Evolutionary conservation across 2,113 vertebrate species (phyloP), one percentile per base, ranked within the genome.

Genomic region (Lepus europaeus): DNA sequence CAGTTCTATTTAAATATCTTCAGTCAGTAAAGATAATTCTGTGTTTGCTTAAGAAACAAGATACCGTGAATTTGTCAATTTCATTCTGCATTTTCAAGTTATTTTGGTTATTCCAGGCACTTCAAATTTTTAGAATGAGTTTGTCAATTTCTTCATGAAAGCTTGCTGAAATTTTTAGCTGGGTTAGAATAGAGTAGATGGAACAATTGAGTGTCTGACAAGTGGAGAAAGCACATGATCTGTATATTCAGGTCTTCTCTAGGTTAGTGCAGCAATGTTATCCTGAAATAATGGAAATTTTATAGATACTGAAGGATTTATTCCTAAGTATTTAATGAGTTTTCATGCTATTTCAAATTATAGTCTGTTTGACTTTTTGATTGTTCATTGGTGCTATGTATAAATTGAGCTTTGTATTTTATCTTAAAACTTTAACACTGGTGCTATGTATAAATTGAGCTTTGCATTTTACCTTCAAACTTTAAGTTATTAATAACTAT

Each of bases 51-150:
- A 91, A 36, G 45, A 89, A 79, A 79, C 74, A 33, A 66, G 14
- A 53, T 80, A 86, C 20, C 72, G 16, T 73, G 33, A 36, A 31
- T 36, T 87, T 25, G 9, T 81, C 89, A 92, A 70, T 20, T 85
- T 85, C 74, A 9, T 69, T 85, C 33, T 94, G 78, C 9, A 6
- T 84, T 91, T 92, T 89, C 69, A 70, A 88, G 11, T 87, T 87
- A 61, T 78, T 66, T 79, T 92, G 86, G 33, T 22, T 76, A 25
- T 70, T 92, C 59, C 86, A 31, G 3, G 17, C 29, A 39, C 6
- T 39, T 84, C 69, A 23, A 1, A 79, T 81, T 87, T 93, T 49
- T 36, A 94, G 69, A 79, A 77, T 85, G 17, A 89, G 79, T 82
- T 68, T 86, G 45, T 63, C 4, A 17, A 22, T 76, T 92, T 92